Conservation (phyloP, 2,888 invertebrate genomes). For the Mantis religiosa region DNA sequence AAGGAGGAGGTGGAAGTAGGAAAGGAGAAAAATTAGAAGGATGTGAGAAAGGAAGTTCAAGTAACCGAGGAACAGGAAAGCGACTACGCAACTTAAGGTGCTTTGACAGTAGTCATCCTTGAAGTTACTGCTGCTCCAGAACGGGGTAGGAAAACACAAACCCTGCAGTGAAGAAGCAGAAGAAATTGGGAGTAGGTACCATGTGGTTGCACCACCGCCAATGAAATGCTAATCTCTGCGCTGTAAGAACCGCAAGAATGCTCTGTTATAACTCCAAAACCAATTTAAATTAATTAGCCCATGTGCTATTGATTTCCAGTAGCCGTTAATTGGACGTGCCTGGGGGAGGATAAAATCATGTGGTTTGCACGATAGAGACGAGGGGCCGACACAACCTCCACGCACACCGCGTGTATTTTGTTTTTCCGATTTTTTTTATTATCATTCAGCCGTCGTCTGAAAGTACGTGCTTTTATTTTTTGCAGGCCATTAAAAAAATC, state of each 20-base stretch:
- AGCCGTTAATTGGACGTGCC: background rate
- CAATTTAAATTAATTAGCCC: background rate
- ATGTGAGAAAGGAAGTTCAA: no score
- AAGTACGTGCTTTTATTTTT: background rate
- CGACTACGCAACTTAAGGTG: no score
- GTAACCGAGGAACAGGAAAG: no score
- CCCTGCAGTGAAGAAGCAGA: no score
- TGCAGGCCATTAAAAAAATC: background rate
- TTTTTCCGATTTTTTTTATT: background rate
- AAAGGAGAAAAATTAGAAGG: no score
- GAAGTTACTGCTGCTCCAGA: no score
- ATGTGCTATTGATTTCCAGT: background rate
- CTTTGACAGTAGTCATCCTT: no score
- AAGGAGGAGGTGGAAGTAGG: no score
- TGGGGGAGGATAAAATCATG: background rate
- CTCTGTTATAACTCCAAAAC: background rate
- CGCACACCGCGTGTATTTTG: background rate
- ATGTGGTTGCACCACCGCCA: background rate
- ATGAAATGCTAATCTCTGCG: background rate
- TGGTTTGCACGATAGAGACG: background rate
- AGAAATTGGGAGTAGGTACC: no score
- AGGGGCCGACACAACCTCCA: background rate
- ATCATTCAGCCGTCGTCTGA: background rate
- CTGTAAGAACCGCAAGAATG: background rate
- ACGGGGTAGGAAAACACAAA: no score